Conservation (phyloP, 2,113 vertebrate species). For the Engraulis encrasicolus region DNA sequence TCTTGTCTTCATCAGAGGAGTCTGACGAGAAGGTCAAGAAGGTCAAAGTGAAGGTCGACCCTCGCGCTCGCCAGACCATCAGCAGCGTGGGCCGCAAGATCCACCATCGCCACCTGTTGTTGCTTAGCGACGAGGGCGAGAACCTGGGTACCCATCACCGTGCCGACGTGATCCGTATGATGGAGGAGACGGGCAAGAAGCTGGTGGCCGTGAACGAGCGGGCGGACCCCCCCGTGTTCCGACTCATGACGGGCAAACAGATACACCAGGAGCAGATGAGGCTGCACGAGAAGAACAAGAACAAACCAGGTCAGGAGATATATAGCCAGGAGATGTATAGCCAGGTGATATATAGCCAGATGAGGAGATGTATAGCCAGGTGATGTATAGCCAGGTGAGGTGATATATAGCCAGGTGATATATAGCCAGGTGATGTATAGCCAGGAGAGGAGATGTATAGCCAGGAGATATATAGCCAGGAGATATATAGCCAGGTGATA, state of each 20-base stretch:
- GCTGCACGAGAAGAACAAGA: conserved; percentile 77
- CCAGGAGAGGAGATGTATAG: no score
- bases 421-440: no score
- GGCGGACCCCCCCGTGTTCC: conserved; percentile 82
- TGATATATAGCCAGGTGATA: no score
- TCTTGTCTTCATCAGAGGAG: neutral
- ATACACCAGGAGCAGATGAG: conserved; percentile 84
- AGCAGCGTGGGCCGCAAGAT: conserved; percentile 84
- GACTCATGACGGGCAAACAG: conserved; percentile 87
- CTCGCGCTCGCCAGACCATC: conserved; percentile 55
- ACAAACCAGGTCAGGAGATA: conserved; percentile 73
- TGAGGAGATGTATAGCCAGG: no score
- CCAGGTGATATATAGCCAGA: no score
- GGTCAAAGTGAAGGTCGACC: conserved; percentile 45
- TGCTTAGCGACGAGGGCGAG: conserved; percentile 80
- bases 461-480: no score
- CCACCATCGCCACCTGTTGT: conserved; percentile 72
- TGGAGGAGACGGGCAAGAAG: conserved; percentile 81
- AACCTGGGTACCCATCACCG: conserved; percentile 86
- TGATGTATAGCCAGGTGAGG: no score
- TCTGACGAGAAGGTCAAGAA: neutral
- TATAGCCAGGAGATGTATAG: no score
- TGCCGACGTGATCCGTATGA: conserved; percentile 77
- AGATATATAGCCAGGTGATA: no score
- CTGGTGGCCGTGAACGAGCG: conserved; percentile 76